Evolutionary conservation across 1,140 invertebrate genomes (phyloP).

Genomic region (Conopomorpha cramerella): DNA sequence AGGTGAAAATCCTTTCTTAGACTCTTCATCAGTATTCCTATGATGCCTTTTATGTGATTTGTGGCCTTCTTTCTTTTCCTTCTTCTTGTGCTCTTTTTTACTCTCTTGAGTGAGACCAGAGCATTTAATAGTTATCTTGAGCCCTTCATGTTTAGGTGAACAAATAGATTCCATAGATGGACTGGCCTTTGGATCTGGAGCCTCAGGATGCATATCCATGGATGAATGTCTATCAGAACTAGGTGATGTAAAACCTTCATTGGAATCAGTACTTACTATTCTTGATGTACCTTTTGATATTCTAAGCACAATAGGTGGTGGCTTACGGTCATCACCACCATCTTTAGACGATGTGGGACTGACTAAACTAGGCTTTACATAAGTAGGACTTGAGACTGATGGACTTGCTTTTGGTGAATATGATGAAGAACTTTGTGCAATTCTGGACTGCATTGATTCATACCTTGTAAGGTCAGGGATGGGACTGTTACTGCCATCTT

Average conservation of each 20-base stretch:
- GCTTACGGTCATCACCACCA: constrained; percentile 43
- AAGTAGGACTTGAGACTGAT: constrained; percentile 37
- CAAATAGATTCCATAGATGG: constrained; percentile 44
- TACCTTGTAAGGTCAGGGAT: constrained; percentile 44
- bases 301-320: constrained; percentile 64
- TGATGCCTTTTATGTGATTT: constrained; percentile 50
- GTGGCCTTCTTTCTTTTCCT: constrained; percentile 46
- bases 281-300: constrained; percentile 68
- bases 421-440: constrained; percentile 20
- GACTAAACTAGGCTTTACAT: constrained; percentile 43
- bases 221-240: constrained; percentile 54
- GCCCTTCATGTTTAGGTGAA: constrained; percentile 51
- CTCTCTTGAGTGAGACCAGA: constrained; percentile 52
- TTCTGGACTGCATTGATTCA: constrained; percentile 27
- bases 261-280: constrained; percentile 66
- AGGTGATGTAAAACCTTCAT: constrained; percentile 60
- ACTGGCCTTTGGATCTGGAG: constrained; percentile 40
- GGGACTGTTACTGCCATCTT: constrained; percentile 56
- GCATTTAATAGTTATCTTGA: constrained; percentile 58
- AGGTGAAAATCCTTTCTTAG: constrained; percentile 57
- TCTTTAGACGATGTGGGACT: constrained; percentile 36
- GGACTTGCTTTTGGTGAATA: constrained; percentile 51
- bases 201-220: constrained; percentile 44
- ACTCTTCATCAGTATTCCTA: constrained; percentile 35
- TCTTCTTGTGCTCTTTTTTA: constrained; percentile 59